phyloP scores from a whole-genome alignment of 2,797 vertebrate genomes.

The Poeciliopsis gracilis region DNA sequence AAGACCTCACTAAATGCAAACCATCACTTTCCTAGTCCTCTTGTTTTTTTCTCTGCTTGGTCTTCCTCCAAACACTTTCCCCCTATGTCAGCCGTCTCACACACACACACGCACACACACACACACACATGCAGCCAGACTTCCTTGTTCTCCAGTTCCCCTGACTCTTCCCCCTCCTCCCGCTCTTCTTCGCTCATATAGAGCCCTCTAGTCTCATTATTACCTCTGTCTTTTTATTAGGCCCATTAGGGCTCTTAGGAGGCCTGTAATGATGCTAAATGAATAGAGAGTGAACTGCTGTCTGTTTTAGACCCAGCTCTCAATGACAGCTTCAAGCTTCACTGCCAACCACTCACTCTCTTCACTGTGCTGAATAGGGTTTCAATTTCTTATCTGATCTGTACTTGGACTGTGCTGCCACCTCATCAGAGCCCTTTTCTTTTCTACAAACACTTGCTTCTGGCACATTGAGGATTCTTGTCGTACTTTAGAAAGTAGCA shows the following conservation, averaged over 20 bases:
- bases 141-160: slow-evolving; percentile 59
- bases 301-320: slow-evolving; percentile 75
- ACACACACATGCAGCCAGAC: slow-evolving; percentile 20
- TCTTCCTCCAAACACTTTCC: slow-evolving; percentile 8
- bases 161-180: slow-evolving; percentile 43
- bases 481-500: not conserved
- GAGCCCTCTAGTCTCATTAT: slow-evolving; percentile 79
- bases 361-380: slow-evolving; percentile 60
- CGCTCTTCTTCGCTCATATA: slow-evolving; percentile 61
- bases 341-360: slow-evolving; percentile 68
- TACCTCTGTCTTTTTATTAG: slow-evolving; percentile 83
- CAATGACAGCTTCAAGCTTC: slow-evolving; percentile 78
- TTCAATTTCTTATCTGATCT: slow-evolving; percentile 65
- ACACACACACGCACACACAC: slow-evolving; percentile 16
- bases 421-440: slow-evolving; percentile 17
- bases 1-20: slow-evolving; percentile 29
- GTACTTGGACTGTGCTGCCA: slow-evolving; percentile 55
- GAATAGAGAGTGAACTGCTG: slow-evolving; percentile 81
- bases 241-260: slow-evolving; percentile 82
- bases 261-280: slow-evolving; percentile 82
- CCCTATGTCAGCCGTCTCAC: slow-evolving; percentile 22
- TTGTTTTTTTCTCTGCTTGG: slow-evolving; percentile 19
- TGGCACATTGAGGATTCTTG: not conserved
- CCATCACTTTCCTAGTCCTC: slow-evolving; percentile 26
- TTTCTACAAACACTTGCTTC: slow-evolving; percentile 37